Conservation (phyloP, 1,140 invertebrate species). For the Drosophila albomicans region DNA sequence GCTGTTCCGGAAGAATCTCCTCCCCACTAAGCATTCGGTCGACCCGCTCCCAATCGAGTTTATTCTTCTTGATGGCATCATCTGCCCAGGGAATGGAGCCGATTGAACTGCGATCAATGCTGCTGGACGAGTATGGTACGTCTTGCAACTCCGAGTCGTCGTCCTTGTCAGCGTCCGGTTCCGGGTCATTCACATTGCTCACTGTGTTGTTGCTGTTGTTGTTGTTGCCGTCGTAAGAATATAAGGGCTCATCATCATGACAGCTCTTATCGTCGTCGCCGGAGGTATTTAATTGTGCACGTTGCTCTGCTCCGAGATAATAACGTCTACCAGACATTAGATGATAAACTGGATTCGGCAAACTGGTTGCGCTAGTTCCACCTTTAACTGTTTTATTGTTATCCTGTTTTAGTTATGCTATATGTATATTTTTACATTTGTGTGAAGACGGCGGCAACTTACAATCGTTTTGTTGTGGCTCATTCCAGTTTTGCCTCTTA, state of each 20-base stretch:
- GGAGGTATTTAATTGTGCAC: constrained; percentile 48
- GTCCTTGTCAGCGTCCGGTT: constrained; percentile 61
- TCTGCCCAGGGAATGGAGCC: constrained; percentile 84
- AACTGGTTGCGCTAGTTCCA: constrained; percentile 68
- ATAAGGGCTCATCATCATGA: constrained; percentile 42
- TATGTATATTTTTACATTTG: constrained; percentile 20
- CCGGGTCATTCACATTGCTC: constrained; percentile 40
- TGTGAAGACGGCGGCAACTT: constrained; percentile 18
- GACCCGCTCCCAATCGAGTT: constrained; percentile 79
- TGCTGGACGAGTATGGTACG: constrained; percentile 81
- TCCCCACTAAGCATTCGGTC: constrained; percentile 76
- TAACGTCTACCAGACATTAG: constrained; percentile 74
- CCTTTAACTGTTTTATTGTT: constrained; percentile 17
- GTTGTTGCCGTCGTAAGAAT: constrained; percentile 37
- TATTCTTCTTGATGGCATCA: constrained; percentile 83
- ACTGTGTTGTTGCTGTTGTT: constrained; percentile 36
- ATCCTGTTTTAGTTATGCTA: constrained; percentile 28
- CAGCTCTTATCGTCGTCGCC: constrained; percentile 45
- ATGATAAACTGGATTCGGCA: constrained; percentile 57
- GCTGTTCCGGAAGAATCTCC: constrained; percentile 55
- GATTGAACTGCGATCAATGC: constrained; percentile 79
- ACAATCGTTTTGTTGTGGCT: constrained; percentile 79
- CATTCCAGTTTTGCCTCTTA: constrained; percentile 79
- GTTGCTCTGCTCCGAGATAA: constrained; percentile 62
- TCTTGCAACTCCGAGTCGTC: constrained; percentile 80